phyloP scores from a whole-genome alignment of 2,797 vertebrate species.

The Fundulus diaphanus region DNA sequence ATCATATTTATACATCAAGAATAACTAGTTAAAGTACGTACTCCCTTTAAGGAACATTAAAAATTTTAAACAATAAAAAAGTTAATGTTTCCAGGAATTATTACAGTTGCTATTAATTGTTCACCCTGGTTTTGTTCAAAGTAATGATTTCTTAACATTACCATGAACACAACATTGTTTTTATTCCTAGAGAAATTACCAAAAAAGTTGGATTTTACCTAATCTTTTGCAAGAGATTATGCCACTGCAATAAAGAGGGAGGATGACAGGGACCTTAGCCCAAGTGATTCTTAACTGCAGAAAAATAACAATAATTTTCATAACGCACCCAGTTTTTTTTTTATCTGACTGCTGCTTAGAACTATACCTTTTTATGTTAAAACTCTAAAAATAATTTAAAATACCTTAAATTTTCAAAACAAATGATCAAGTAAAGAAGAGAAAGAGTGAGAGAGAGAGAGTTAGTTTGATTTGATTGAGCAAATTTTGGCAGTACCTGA shows the following conservation, averaged over 20 bases:
- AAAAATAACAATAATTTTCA: no score
- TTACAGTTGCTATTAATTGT: no score
- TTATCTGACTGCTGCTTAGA: neutral
- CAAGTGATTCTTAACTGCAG: no score
- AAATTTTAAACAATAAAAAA: neutral
- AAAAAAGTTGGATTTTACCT: neutral
- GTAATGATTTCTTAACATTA: neutral
- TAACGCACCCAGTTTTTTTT: no score
- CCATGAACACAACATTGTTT: neutral
- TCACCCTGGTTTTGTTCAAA: no score
- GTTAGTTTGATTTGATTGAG: constrained; percentile 14
- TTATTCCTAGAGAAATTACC: no score
- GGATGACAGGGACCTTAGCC: no score
- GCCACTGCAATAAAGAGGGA: neutral
- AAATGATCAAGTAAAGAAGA: constrained; percentile 1
- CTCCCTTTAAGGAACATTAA: neutral
- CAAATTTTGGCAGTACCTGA: neutral
- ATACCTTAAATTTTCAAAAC: neutral
- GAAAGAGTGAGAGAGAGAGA: no score
- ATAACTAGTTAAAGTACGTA: neutral
- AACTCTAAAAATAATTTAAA: neutral
- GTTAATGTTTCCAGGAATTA: neutral
- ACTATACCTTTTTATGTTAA: neutral
- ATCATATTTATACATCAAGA: neutral
- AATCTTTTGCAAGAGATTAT: neutral